phyloP scores from a whole-genome alignment of 92 coral and sea anemone species.

The Blastomussa wellsi region DNA sequence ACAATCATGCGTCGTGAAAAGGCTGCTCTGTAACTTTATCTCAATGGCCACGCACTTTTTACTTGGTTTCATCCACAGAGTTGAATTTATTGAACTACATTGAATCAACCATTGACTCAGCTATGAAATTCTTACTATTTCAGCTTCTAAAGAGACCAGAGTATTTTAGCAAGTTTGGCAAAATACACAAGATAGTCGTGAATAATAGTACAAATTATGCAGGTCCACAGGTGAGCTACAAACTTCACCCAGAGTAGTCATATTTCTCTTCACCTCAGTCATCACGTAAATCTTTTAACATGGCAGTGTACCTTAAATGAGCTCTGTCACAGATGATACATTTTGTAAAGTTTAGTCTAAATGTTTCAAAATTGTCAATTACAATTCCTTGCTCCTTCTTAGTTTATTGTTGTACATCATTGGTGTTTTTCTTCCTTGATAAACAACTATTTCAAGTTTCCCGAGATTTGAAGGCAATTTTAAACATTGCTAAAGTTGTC shows the following conservation, averaged over 20 bases:
- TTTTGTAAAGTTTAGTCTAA: too few relatives aligned
- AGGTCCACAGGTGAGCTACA: slow-evolving; percentile 87
- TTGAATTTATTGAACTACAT: not conserved
- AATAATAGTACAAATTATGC: slow-evolving; percentile 98
- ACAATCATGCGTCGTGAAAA: too few relatives aligned
- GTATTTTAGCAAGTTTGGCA: slow-evolving; percentile 99
- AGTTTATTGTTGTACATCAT: too few relatives aligned
- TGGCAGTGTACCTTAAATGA: not conserved
- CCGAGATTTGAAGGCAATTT: too few relatives aligned
- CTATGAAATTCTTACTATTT: slow-evolving; percentile 14
- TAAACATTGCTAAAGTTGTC: too few relatives aligned
- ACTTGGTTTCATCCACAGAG: not conserved
- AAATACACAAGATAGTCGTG: slow-evolving; percentile 97
- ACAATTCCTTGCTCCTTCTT: too few relatives aligned
- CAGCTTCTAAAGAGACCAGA: slow-evolving; percentile 91
- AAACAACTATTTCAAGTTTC: too few relatives aligned
- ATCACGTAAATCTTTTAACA: not conserved
- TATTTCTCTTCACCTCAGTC: not conserved
- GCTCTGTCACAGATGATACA: too few relatives aligned
- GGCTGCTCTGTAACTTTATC: too few relatives aligned
- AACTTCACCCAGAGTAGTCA: not conserved
- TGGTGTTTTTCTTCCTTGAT: too few relatives aligned
- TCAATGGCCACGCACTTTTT: too few relatives aligned
- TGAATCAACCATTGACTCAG: not conserved
- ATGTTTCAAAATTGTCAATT: too few relatives aligned